phyloP scores from a whole-genome alignment of 2,113 vertebrate species.

The Salvelinus fontinalis region DNA sequence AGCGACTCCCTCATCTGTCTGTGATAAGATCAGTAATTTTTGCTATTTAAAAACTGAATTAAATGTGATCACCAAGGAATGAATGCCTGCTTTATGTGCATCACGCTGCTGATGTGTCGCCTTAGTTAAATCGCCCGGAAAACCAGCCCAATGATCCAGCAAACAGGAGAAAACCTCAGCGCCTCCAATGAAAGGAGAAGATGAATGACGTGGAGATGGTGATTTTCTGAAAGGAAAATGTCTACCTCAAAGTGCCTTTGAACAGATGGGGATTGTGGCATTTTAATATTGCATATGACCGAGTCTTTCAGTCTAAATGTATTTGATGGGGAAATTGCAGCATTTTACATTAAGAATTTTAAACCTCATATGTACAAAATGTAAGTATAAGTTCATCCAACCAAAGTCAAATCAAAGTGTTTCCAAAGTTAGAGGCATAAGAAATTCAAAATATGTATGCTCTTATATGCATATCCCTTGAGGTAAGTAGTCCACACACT shows the following conservation, averaged over 20 bases:
- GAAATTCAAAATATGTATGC: too few relatives aligned
- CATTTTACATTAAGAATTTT: too few relatives aligned
- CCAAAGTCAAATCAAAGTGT: too few relatives aligned
- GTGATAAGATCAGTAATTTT: conserved; percentile 49
- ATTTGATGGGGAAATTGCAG: not conserved
- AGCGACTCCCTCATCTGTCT: conserved; percentile 18
- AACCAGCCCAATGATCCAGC: conserved; percentile 5
- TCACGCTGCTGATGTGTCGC: conserved; percentile 11
- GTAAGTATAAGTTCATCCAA: too few relatives aligned
- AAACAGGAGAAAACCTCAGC: not conserved
- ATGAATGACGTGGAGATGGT: not conserved
- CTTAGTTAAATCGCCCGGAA: conserved; percentile 18
- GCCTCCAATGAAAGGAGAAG: not conserved
- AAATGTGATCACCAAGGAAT: conserved; percentile 36
- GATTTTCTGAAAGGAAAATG: not conserved
- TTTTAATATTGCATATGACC: not conserved
- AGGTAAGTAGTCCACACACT: too few relatives aligned
- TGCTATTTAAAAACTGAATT: conserved; percentile 44
- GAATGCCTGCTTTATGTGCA: conserved; percentile 10
- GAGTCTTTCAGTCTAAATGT: not conserved
- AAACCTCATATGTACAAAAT: too few relatives aligned
- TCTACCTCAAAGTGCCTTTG: conserved; percentile 1
- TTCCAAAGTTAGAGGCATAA: too few relatives aligned
- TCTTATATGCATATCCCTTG: too few relatives aligned
- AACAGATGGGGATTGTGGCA: not conserved